Base-by-base conservation (phyloP, 2,888 invertebrate genomes). In the Drosophila atroscutellata region DNA sequence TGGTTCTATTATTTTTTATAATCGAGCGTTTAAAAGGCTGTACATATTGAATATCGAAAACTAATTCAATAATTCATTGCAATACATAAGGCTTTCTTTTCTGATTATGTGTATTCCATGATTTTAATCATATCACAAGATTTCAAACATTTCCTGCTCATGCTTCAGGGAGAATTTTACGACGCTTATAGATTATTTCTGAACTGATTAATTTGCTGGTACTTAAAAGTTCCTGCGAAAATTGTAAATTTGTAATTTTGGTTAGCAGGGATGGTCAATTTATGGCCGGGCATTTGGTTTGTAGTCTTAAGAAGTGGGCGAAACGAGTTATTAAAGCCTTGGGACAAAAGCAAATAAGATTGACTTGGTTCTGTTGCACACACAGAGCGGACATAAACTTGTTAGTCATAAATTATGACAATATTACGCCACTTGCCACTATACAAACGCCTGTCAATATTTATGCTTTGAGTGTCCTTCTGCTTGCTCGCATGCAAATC, bases 371-470 rank as follows among this genome's bases (percentile, higher is more conserved):
- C 42, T n/a, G n/a, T 28, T 58, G 13, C 8, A 3, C 3, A 28
- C 15, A 28, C 15, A 26, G 24, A 47, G 26, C 2, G 58, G 28
- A 24, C 61, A 56, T 71, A 74, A 74, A 55, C 60, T 70, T 74
- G 66, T 77, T 75, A 67, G 78, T 30, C 65, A 63, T 79, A 78
- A 80, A 78, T 78, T 80, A 69, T 73, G 73, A 76, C 64, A 78
- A 80, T 66, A 79, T 62, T 64, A 65, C 62, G 62, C 58, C 55
- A 71, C 57, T 63, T 75, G 60, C 52, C 69, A 68, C 66, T 47
- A 45, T 64, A 62, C 66, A 80, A 80, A 52, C 62, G 66, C 50
- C 37, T 65, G 59, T 69, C 71, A 72, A 72, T 83, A 74, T 77
- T 72, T 74, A 72, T 62, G 50, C 34, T 26, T 57, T 20, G 39